Evolutionary conservation across 2,888 invertebrate genomes (phyloP).

Genomic region (Pterobdella sp.): DNA sequence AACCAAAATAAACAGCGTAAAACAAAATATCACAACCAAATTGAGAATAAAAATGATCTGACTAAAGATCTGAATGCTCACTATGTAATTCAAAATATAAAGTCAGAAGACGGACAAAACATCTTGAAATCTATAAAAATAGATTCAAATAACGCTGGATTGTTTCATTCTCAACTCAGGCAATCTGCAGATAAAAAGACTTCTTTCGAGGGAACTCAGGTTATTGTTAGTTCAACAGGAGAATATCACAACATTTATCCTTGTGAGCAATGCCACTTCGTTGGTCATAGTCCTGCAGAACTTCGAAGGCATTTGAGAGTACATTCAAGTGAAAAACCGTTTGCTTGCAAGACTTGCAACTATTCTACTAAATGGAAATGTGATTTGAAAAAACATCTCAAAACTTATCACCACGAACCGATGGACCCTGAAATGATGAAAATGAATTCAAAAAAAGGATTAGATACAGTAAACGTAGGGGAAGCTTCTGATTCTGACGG

Average conservation of each 20-base stretch:
- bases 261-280: conserved; percentile 47
- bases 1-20: conserved; percentile 17
- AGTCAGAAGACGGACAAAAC: too few relatives aligned
- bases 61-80: not conserved
- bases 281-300: conserved; percentile 46
- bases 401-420: conserved; percentile 43
- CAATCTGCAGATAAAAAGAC: not conserved
- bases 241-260: conserved; percentile 39
- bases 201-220: not conserved
- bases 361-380: conserved; percentile 50
- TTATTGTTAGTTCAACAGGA: not conserved
- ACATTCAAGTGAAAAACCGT: conserved; percentile 49
- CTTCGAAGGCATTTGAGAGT: conserved; percentile 45
- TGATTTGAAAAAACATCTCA: conserved; percentile 49
- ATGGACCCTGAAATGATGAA: conserved; percentile 34
- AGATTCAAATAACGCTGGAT: not conserved
- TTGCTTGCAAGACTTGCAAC: conserved; percentile 44
- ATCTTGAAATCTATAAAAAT: too few relatives aligned
- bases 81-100: not conserved
- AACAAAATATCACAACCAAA: not conserved
- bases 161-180: not conserved
- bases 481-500: conserved; percentile 32
- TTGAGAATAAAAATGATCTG: not conserved
- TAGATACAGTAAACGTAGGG: not conserved
- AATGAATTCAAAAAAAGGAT: conserved; percentile 32